Evolutionary conservation across 2,113 vertebrate genomes (phyloP), one percentile per base, ranked within the genome.

Genomic region (Casuarius casuarius): DNA sequence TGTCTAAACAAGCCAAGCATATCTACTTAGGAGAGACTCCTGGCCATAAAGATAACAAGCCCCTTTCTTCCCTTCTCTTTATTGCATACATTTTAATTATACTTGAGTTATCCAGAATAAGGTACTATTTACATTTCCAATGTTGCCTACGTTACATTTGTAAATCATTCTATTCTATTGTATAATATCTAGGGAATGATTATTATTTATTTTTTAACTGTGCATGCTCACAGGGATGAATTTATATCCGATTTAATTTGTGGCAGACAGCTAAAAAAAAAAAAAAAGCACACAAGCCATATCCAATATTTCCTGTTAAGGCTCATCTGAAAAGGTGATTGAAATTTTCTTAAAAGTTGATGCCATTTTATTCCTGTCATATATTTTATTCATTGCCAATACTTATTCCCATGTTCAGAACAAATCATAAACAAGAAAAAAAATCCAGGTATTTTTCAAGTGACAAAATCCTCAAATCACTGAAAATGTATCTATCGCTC

Each of bases 321-420:
- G 59, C 29, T 80, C 76, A 90, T 74, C 14, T 12, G 79, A 92
- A 76, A n/a, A 76, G 22, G 22, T 6, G 5, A 91, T 0, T 74
- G 78, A 90, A 94, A 80, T 25, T 35, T 42, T 90, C 74, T 66
- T 80, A 88, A 77, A 92, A 80, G 75, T 63, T 74, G 38, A 92
- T 84, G 72, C 31, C 11, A 38, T 80, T 85, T 87, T 8, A 76
- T 76, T 83, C 58, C 67, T 62, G 7, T 73, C 76, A 61, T 19
- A 3, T 35, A 28, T 19, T 22, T 76, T 94, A 79, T 40, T 65
- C 35, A 38, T 38, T 65, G 35, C 62, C 62, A 25, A 40, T 38
- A 65, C 35, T 25, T 3, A 65, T 16, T 65, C 62, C 59, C 35
- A 38, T 40, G 23, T 65, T 40, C 62, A 40, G 35, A 38, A 38